Conservation (phyloP, 2,797 vertebrate genomes). For the Echiichthys vipera region DNA sequence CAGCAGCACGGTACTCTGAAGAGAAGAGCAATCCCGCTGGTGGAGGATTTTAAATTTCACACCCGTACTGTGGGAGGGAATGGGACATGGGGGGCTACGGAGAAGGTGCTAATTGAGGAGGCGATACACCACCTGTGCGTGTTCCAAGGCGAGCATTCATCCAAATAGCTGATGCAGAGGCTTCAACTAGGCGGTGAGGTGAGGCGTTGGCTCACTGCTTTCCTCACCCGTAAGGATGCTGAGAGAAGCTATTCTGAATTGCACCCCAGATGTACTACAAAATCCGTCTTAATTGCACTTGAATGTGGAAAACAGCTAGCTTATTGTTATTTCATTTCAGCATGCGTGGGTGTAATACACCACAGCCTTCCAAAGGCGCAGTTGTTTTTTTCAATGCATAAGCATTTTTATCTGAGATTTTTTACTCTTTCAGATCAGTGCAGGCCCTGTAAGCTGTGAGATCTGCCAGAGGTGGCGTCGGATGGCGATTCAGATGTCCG, state of each 20-base stretch:
- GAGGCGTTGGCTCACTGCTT: slow-evolving; percentile 29
- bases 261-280: slow-evolving; percentile 51
- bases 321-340: slow-evolving; percentile 46
- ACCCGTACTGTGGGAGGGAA: slow-evolving; percentile 56
- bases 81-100: slow-evolving; percentile 55
- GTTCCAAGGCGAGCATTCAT: slow-evolving; percentile 43
- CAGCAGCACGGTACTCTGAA: slow-evolving; percentile 57
- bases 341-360: slow-evolving; percentile 40
- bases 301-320: slow-evolving; percentile 56
- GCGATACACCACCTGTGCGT: slow-evolving; percentile 62
- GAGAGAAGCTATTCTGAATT: slow-evolving; percentile 58
- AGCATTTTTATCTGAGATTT: slow-evolving; percentile 11
- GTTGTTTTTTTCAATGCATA: slow-evolving; percentile 16
- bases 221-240: slow-evolving; percentile 39
- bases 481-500: slow-evolving; percentile 64
- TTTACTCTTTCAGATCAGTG: background rate
- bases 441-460: slow-evolving; percentile 13
- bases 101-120: slow-evolving; percentile 79
- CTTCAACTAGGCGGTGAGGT: slow-evolving; percentile 45
- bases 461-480: slow-evolving; percentile 14
- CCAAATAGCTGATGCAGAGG: slow-evolving; percentile 61
- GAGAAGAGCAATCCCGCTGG: slow-evolving; percentile 55
- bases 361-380: slow-evolving; percentile 11
- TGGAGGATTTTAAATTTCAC: slow-evolving; percentile 64
- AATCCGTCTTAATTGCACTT: slow-evolving; percentile 47